These are phyloP conservation scores for Phalacrocorax aristotelis DNA, from an alignment of 2,113 vertebrate species.

Conservation along the genomic window DNA sequence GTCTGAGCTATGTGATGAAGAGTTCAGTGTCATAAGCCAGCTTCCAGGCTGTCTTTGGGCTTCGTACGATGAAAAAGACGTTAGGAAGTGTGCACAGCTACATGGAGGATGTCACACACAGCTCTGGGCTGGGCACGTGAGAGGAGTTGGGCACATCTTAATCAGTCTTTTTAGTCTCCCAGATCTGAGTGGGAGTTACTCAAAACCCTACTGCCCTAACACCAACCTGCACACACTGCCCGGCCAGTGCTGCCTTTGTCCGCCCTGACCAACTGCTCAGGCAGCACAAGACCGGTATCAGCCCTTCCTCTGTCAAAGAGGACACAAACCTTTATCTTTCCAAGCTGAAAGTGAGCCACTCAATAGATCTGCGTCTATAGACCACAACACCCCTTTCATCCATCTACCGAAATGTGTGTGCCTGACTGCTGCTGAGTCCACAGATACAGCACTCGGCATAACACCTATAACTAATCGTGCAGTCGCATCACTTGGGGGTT, in stretches of 20 bases:
- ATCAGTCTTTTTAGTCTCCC: neutral
- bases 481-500: neutral
- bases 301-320: neutral
- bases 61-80: neutral
- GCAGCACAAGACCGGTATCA: neutral
- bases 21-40: neutral
- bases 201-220: fast-evolving
- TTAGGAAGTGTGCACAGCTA: neutral
- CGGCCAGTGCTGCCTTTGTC: fast-evolving
- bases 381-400: neutral
- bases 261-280: neutral
- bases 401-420: neutral
- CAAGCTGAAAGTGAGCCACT: fast-evolving
- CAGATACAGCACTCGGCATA: neutral
- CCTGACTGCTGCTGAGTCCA: neutral
- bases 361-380: neutral
- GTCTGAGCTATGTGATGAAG: neutral
- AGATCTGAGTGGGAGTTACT: neutral
- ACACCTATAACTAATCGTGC: neutral
- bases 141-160: neutral
- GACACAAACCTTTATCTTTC: neutral
- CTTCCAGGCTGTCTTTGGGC: neutral
- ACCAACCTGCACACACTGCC: fast-evolving
- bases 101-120: neutral
- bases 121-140: neutral